phyloP scores from a whole-genome alignment of 2,888 invertebrate species.

The Torymus aiolomorphi region DNA sequence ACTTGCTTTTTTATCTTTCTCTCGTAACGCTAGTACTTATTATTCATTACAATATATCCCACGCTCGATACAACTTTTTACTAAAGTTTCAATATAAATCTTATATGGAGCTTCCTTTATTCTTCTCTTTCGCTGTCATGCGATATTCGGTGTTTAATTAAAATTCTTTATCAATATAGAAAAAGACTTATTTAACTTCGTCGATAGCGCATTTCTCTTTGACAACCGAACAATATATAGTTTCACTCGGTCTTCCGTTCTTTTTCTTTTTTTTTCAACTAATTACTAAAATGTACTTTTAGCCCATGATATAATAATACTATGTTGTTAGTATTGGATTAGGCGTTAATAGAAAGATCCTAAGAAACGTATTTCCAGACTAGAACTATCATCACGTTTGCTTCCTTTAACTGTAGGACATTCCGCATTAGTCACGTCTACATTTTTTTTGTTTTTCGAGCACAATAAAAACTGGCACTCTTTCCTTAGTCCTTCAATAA shows the following conservation, averaged over 20 bases:
- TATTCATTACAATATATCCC: constrained; percentile 46
- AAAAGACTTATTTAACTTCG: constrained; percentile 56
- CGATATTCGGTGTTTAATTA: constrained; percentile 52
- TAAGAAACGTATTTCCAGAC: constrained; percentile 64
- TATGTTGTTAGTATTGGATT: constrained; percentile 62
- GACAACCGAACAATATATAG: constrained; percentile 50
- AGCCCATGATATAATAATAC: constrained; percentile 61
- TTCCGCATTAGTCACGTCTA: constrained; percentile 28
- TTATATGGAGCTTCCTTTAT: constrained; percentile 48
- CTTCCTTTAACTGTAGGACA: constrained; percentile 53
- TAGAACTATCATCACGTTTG: constrained; percentile 70
- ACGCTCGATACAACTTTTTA: constrained; percentile 48
- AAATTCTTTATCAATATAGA: constrained; percentile 56
- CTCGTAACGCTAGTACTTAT: constrained; percentile 54
- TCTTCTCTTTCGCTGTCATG: constrained; percentile 39
- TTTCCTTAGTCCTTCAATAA: constrained; percentile 41
- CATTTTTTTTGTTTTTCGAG: constrained; percentile 50
- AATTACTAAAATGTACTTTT: constrained; percentile 50
- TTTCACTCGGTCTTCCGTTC: constrained; percentile 40
- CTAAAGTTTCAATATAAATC: constrained; percentile 57
- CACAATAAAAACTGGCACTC: constrained; percentile 41
- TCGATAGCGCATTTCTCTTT: constrained; percentile 52
- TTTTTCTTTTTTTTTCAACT: constrained; percentile 44
- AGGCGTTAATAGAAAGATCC: constrained; percentile 57
- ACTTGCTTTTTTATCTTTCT: constrained; percentile 32